Base-by-base conservation (phyloP, 2,113 vertebrate genomes). In the Odocoileus hemionus region DNA sequence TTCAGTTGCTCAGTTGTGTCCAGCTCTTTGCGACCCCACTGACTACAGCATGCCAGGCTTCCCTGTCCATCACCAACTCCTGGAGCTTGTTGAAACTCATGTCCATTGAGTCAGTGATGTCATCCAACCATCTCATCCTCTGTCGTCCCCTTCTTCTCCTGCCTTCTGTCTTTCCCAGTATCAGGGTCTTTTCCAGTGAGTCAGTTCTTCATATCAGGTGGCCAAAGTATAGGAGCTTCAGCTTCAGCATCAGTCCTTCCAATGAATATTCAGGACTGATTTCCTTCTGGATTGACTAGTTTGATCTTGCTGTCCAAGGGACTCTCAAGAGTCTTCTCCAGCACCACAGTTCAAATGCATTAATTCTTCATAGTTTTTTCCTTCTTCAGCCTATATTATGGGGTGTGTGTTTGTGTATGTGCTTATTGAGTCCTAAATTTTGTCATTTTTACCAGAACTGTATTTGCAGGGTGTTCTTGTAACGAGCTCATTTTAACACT, bases 391-490 rank as follows among this genome's bases (percentile, higher is more conserved):
- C 82, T 52, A 3, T 92, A 21, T 28, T 16, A 28, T 33, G 5
- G 30, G 1, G 23, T 21, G 21, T 7, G 2, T 79, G 21, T 60
- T 26, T 16, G 1, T 74, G 23, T 36, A 12, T 3, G 70, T 0
- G 47, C 86, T 92, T 95, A 85, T 16, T n/a, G 50, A 58, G 26
- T 86, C 30, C 25, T 84, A 87, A 87, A 28, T 92, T 94, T 85
- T 57, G 55, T 96, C 9, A 43, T 80, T 93, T 89, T 90, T 39
- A 9, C 33, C 25, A 85, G 54, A 91, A 61, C 88, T 15, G 89
- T 97, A 97, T 94, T 91, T 97, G 52, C 23, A 82, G 94, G 26
- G 2, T 3, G 7, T 61, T 17, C 47, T 95, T 96, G 88, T 82
- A 47, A 54, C n/a, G 70, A 98, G 86, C 17, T 97, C 6, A 58